Evolutionary conservation across 2,888 invertebrate species (phyloP).

Genomic region (Drosophila anceps): DNA sequence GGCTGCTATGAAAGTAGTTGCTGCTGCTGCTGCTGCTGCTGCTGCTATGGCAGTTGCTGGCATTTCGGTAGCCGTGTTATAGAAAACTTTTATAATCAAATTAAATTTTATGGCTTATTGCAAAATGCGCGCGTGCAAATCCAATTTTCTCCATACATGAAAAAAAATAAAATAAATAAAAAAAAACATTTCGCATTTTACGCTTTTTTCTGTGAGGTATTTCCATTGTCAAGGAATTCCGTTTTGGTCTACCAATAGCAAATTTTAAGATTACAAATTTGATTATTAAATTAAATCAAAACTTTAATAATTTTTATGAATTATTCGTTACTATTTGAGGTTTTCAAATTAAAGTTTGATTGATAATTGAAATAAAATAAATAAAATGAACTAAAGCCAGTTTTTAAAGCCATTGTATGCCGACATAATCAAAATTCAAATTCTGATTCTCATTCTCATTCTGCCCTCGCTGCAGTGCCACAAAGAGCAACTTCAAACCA

Average conservation of each 20-base stretch:
- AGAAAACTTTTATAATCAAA: conserved; percentile 80
- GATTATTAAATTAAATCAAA: too few species aligned
- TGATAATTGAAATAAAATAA: too few species aligned
- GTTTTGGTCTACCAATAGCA: conserved; percentile 15
- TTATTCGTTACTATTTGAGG: too few species aligned
- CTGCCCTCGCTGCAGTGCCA: not conserved
- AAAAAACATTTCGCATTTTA: conserved; percentile 20
- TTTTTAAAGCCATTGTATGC: too few species aligned
- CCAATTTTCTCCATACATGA: conserved; percentile 65
- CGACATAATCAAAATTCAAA: not conserved
- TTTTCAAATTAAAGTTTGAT: too few species aligned
- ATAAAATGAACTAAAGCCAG: too few species aligned
- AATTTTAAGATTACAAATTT: not conserved
- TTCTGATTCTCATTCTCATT: not conserved
- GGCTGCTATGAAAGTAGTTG: conserved; percentile 24
- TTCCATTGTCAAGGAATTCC: not conserved
- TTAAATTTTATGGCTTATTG: conserved; percentile 81
- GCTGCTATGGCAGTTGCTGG: conserved; percentile 22
- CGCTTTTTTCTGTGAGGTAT: conserved; percentile 15
- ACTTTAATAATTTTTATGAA: too few species aligned
- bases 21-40: conserved; percentile 5
- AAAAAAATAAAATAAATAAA: not conserved
- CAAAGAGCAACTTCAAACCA: not conserved
- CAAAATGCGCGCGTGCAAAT: conserved; percentile 76
- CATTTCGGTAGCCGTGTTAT: conserved; percentile 48